Base-by-base conservation (phyloP, 2,888 invertebrate genomes). In the Acleris holmiana region DNA sequence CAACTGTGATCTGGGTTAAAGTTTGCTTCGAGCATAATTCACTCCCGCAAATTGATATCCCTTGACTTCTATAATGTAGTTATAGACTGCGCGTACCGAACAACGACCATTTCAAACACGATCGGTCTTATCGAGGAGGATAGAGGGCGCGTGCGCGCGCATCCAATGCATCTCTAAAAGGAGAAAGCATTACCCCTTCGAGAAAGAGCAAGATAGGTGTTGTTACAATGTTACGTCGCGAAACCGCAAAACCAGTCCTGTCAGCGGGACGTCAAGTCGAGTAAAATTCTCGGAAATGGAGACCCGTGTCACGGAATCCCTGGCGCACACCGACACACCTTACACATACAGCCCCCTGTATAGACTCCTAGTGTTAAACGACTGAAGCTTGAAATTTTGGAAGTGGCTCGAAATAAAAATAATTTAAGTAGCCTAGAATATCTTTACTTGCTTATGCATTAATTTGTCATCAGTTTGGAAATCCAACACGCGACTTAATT, bases 261-360 rank as follows among this genome's bases (percentile, higher is more conserved):
- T 92, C 92, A 92, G 85, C 89, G 88, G 87, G 85, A 89, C 88
- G 85, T 92, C 91, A 91, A 91, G 91, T 89, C 91, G 84, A 89
- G 85, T 84, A 84, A 86, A 84, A 86, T 92, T 92, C 92, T 91
- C 79, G 85, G 92, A 92, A 92, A 91, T 84, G 84, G 91, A 91
- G 92, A 92, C 91, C 92, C 85, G 87, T 91, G 92, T 91, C 92
- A 91, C 88, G 92, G 93, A 92, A 92, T 91, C 92, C 91, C 92
- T 91, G 79, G 73, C 81, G 74, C 88, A 86, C 87, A 88, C 85
- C 83, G 71, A 71, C 62, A 67, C 73, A 75, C 58, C 23, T 53
- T 69, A 61, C 68, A 62, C 70, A 68, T 70, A 77, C 80, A 79
- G 76, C 76, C 76, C 74, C 74, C 62, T 61, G 66, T 68, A 55